Evolutionary conservation across 2,113 vertebrate genomes (phyloP).

Genomic region (Amphiprion ocellaris): DNA sequence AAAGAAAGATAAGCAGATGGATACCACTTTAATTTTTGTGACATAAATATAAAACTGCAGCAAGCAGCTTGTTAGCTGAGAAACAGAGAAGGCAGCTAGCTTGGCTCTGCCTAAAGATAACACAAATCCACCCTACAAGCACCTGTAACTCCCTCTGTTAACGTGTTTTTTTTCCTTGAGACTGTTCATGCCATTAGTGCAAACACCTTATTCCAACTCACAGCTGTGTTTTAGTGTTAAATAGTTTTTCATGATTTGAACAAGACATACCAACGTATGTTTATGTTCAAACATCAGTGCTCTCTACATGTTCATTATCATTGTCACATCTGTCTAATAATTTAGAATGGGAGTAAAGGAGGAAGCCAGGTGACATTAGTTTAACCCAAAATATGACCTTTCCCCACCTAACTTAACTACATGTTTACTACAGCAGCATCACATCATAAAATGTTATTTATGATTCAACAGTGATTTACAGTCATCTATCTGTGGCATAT

Average conservation of each 20-base stretch:
- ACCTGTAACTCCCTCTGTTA: background rate
- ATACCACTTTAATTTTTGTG: background rate
- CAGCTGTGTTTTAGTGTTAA: background rate
- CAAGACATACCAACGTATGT: background rate
- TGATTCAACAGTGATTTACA: background rate
- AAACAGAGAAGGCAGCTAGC: accelerated
- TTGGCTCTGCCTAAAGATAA: too few relatives aligned
- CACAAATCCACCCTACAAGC: too few relatives aligned
- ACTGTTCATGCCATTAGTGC: too few relatives aligned
- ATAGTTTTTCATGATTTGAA: too few relatives aligned
- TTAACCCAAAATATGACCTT: background rate
- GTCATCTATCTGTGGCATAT: too few relatives aligned
- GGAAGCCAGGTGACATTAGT: background rate
- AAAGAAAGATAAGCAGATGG: background rate
- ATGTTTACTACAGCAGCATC: background rate
- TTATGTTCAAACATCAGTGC: background rate
- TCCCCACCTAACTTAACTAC: background rate
- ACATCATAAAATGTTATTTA: background rate
- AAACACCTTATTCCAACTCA: background rate
- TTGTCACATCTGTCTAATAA: too few relatives aligned
- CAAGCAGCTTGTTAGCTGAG: conserved; percentile 2
- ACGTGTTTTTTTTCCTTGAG: too few relatives aligned
- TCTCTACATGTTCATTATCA: too few relatives aligned
- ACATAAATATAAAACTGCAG: background rate
- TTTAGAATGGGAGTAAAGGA: background rate